phyloP scores from a whole-genome alignment of 1,140 invertebrate genomes.

The Wasmannia auropunctata region DNA sequence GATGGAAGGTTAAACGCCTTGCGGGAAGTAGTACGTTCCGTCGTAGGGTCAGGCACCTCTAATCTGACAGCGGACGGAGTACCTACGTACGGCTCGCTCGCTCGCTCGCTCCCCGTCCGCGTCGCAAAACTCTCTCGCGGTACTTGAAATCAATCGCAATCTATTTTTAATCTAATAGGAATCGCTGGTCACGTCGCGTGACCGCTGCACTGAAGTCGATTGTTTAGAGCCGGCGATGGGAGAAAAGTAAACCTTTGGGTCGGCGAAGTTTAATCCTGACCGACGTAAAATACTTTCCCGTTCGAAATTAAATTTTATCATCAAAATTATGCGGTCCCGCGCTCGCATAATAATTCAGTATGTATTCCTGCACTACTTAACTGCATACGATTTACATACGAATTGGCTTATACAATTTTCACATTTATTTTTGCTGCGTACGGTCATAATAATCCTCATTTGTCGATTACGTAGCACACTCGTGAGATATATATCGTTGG shows the following conservation, averaged over 20 bases:
- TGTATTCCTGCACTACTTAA: not conserved
- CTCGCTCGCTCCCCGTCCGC: not conserved
- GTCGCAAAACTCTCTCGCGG: not conserved
- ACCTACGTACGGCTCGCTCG: not conserved
- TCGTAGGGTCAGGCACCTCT: slow-evolving; percentile 72
- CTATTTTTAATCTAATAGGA: slow-evolving; percentile 68
- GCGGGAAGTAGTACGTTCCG: slow-evolving; percentile 57
- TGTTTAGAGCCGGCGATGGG: slow-evolving; percentile 40
- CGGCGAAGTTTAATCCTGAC: not conserved
- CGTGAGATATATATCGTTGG: not conserved
- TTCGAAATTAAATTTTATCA: not conserved
- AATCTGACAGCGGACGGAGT: slow-evolving; percentile 53
- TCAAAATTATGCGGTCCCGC: not conserved
- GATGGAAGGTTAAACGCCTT: not conserved
- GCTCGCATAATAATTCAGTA: not conserved
- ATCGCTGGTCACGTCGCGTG: slow-evolving; percentile 15
- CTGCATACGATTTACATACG: not conserved
- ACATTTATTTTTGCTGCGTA: not conserved
- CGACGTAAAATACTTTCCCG: not conserved
- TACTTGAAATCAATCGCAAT: slow-evolving; percentile 59
- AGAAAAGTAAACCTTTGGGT: not conserved
- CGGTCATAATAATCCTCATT: not conserved
- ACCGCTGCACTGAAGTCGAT: not conserved
- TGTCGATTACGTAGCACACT: not conserved
- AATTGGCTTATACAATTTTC: not conserved